These are phyloP conservation scores for Callimorpha dominula DNA, from an alignment of 2,888 invertebrate species.

Conservation along the genomic window DNA sequence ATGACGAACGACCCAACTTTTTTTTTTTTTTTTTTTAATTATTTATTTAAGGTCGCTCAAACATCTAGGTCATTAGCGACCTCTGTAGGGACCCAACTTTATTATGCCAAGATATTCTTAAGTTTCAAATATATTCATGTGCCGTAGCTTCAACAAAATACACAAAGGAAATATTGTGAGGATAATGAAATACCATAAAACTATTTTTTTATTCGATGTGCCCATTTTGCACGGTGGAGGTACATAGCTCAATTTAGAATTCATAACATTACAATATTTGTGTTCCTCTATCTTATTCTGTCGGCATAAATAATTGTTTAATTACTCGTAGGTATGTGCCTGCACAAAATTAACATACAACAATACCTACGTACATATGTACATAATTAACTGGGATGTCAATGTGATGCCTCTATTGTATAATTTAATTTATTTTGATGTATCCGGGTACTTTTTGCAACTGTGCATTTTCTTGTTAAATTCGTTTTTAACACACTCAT, in stretches of 20 bases:
- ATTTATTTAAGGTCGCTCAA: too few relatives aligned
- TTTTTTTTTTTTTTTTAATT: too few relatives aligned
- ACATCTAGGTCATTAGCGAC: too few relatives aligned
- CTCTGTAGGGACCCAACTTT: too few relatives aligned
- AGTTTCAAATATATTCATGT: not conserved
- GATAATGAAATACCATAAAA: not conserved
- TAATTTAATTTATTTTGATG: slow-evolving; percentile 37
- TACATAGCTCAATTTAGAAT: slow-evolving; percentile 27
- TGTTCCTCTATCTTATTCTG: slow-evolving; percentile 37
- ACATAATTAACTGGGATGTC: slow-evolving; percentile 43
- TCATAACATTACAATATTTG: slow-evolving; percentile 34
- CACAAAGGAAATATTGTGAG: slow-evolving; percentile 2
- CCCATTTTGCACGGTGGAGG: slow-evolving; percentile 1
- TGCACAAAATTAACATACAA: slow-evolving; percentile 44
- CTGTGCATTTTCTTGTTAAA: slow-evolving; percentile 29
- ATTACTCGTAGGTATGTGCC: slow-evolving; percentile 22
- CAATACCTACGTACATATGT: slow-evolving; percentile 39
- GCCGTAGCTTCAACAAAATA: not conserved
- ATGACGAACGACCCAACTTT: too few relatives aligned
- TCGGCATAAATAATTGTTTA: slow-evolving; percentile 7
- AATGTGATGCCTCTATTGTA: slow-evolving; percentile 36
- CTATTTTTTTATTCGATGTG: slow-evolving; percentile 1
- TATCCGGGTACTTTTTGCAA: slow-evolving; percentile 42
- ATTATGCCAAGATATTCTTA: not conserved
- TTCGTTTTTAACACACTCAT: slow-evolving; percentile 22